A percentile compares a stretch with the other conserved stretches of the same genome.
These are phyloP conservation scores for Vicugna pacos DNA, from an alignment of 2,113 vertebrate genomes.

Conservation along the genomic window DNA sequence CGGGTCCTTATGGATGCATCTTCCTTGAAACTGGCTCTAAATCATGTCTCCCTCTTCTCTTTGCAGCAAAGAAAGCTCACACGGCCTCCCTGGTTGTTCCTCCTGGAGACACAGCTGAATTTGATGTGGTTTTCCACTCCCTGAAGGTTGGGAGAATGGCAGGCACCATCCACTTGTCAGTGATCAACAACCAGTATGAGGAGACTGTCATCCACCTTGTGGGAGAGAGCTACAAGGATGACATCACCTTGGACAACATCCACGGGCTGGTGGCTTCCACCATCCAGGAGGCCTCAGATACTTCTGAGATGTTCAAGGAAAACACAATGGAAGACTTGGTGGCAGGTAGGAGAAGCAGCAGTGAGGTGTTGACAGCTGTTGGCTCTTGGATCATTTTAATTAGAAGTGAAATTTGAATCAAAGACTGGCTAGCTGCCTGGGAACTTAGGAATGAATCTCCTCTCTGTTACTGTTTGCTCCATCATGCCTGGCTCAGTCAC, in stretches of 20 bases:
- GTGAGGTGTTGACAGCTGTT: background rate
- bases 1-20: background rate
- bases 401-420: background rate
- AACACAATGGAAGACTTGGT: slow-evolving; percentile 73
- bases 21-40: background rate
- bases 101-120: slow-evolving; percentile 83
- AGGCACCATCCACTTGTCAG: slow-evolving; percentile 86
- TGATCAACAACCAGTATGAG: slow-evolving; percentile 89
- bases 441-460: background rate
- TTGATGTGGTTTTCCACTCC: slow-evolving; percentile 90
- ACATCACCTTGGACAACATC: slow-evolving; percentile 91
- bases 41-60: background rate
- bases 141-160: slow-evolving; percentile 80
- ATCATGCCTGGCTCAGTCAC: background rate
- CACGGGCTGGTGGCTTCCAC: slow-evolving; percentile 67
- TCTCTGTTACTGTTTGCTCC: background rate
- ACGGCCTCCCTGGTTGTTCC: slow-evolving; percentile 84
- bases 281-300: background rate
- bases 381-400: background rate
- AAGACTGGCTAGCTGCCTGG: background rate
- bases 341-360: slow-evolving; percentile 83
- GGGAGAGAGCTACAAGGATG: slow-evolving; percentile 91
- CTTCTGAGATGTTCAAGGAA: background rate
- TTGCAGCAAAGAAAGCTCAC: slow-evolving; percentile 87
- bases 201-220: slow-evolving; percentile 86